Evolutionary conservation across 2,797 vertebrate species (phyloP), one percentile per base, ranked within the genome.

Genomic region (Halcyon chelicuti): DNA sequence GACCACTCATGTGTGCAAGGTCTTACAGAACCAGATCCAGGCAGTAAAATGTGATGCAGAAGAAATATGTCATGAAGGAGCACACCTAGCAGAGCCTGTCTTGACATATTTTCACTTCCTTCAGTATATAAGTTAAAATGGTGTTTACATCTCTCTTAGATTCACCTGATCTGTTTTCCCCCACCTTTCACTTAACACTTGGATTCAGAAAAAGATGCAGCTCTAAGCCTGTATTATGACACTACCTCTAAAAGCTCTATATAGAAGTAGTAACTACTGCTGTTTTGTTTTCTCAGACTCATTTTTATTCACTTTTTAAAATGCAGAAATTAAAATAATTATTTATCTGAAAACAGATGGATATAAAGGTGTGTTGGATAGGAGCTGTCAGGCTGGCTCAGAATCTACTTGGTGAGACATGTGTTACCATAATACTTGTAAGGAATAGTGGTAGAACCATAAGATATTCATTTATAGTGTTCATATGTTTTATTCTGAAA

Each of bases 401-500:
- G 58, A 28, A 37, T 95, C 49, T 86, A 22, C 49, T 49, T 2
- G 1, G 33, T 58, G 54, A 90, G 35, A 54, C 75, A 80, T 72
- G 85, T 88, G 84, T 92, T 93, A 46, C 75, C 65, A 33, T 47
- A 80, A n/a, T 20, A 33, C 33, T 63, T n/a, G 19, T 42, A 90
- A 86, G 14, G 23, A 86, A 54, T 6, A 62, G 4, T 35, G 87
- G 39, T 9, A 78, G 37, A 93, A 62, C 15, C 42, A 12, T 33
- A 88, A 86, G 23, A 89, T 15, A 49, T 63, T 37, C 61, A 79
- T 37, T 74, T 21, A 35, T 29, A 68, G 51, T 62, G 94, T 95
- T 80, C 25, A 93, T 90, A 91, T 25, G 44, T 86, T 96, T 87
- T 90, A 80, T 96, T 90, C 92, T 79, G 42, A 87, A 91, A 81